phyloP scores from a whole-genome alignment of 1,140 invertebrate genomes.

The Trypoxylus dichotomus region DNA sequence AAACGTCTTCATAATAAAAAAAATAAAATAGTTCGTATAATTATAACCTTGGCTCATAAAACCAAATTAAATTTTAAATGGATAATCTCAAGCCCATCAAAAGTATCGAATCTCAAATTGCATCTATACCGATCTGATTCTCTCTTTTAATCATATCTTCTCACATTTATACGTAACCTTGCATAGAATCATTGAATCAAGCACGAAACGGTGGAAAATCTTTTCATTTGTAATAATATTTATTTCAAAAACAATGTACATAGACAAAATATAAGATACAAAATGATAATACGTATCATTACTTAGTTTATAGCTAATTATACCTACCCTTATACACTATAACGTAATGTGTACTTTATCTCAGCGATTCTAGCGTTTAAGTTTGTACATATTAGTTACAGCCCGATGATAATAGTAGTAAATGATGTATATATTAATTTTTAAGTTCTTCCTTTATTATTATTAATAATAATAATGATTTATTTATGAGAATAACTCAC shows the following conservation, averaged over 20 bases:
- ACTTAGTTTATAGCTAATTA: constrained; percentile 19
- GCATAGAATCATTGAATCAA: no score
- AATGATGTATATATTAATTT: constrained; percentile 25
- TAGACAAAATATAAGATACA: neutral
- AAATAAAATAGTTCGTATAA: no score
- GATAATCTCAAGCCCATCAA: no score
- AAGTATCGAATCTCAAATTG: neutral
- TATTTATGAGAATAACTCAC: neutral
- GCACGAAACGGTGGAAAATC: neutral
- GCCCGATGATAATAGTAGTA: neutral
- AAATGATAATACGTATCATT: neutral
- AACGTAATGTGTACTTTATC: constrained; percentile 12
- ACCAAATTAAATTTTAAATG: no score
- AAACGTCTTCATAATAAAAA: no score
- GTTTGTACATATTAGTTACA: constrained; percentile 30
- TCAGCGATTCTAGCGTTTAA: constrained; percentile 30
- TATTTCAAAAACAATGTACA: neutral
- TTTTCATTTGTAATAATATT: neutral
- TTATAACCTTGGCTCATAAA: no score
- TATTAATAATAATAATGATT: neutral
- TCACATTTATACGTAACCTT: neutral
- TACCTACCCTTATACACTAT: neutral
- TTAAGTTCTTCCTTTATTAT: constrained; percentile 19
- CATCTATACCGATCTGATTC: neutral
- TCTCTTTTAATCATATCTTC: neutral